These are phyloP conservation scores for Nipponia nippon DNA, from an alignment of 2,113 vertebrate genomes.

Conservation along the genomic window DNA sequence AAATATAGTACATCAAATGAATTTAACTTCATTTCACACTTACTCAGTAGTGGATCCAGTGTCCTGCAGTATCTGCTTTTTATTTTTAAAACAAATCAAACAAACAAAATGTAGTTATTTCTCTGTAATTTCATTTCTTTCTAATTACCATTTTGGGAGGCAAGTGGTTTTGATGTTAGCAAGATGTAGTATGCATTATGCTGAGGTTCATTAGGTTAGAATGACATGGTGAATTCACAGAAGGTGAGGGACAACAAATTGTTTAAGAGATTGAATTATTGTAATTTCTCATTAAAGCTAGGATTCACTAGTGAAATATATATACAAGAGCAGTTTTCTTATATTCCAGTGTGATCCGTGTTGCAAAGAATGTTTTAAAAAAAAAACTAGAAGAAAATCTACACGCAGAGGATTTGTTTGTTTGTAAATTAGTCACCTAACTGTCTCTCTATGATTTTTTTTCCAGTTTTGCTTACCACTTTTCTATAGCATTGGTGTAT, in stretches of 20 bases:
- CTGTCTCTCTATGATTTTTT: neutral
- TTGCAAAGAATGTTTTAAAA: neutral
- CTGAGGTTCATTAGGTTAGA: neutral
- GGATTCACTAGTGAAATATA: neutral
- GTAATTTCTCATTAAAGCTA: neutral
- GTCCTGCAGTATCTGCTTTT: neutral
- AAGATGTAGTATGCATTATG: neutral
- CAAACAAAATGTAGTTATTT: neutral
- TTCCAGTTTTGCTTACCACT: neutral
- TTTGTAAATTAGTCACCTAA: neutral
- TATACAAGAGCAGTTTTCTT: neutral
- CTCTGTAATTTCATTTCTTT: neutral
- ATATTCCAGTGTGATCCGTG: neutral
- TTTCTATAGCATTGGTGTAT: neutral
- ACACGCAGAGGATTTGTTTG: neutral
- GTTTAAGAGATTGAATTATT: neutral
- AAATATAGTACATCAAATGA: constrained; percentile 47
- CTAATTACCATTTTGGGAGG: neutral
- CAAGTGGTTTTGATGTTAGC: constrained; percentile 1
- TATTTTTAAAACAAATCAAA: constrained; percentile 28
- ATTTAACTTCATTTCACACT: neutral
- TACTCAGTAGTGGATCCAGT: neutral
- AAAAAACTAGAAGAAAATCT: accelerated
- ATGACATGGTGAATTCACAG: neutral
- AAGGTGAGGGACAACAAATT: neutral